Evolutionary conservation across 1,140 invertebrate species (phyloP).

Genomic region (Drosophila miranda): DNA sequence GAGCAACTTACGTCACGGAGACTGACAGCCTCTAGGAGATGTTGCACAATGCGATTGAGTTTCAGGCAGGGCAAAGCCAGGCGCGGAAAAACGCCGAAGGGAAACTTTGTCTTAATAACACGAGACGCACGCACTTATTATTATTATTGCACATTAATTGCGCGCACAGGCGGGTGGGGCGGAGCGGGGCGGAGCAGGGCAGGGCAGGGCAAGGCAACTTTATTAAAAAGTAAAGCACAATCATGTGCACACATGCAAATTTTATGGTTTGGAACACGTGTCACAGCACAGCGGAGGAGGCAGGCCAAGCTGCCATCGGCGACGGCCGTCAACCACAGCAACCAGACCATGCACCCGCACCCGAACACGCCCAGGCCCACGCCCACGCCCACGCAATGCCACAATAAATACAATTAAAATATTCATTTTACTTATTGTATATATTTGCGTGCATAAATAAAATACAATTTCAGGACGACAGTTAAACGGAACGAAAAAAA

Average conservation of each 20-base stretch:
- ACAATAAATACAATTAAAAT: slow-evolving; percentile 78
- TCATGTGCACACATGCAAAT: slow-evolving; percentile 57
- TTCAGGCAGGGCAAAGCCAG: neutral
- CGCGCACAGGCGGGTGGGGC: slow-evolving; percentile 40
- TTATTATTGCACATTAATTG: slow-evolving; percentile 70
- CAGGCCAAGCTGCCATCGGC: slow-evolving; percentile 22
- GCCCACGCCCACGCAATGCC: slow-evolving; percentile 13
- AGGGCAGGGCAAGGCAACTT: slow-evolving; percentile 29
- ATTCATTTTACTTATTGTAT: slow-evolving; percentile 70
- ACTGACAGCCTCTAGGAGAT: slow-evolving; percentile 5
- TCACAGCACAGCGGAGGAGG: slow-evolving; percentile 24
- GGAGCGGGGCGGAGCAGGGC: too few relatives aligned
- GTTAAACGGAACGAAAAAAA: slow-evolving; percentile 27
- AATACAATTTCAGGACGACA: slow-evolving; percentile 59
- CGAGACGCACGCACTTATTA: slow-evolving; percentile 47
- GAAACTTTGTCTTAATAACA: slow-evolving; percentile 49
- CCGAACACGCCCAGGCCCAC: slow-evolving; percentile 16
- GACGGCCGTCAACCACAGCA: slow-evolving; percentile 32
- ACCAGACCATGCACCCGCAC: slow-evolving; percentile 1
- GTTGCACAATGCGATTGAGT: slow-evolving; percentile 45
- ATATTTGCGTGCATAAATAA: slow-evolving; percentile 69
- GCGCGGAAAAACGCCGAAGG: slow-evolving; percentile 14
- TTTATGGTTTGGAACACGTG: slow-evolving; percentile 69
- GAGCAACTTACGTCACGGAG: slow-evolving; percentile 49
- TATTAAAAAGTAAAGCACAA: slow-evolving; percentile 57